Conservation (phyloP, 2,888 invertebrate species). For the Willowsia nigromaculata region DNA sequence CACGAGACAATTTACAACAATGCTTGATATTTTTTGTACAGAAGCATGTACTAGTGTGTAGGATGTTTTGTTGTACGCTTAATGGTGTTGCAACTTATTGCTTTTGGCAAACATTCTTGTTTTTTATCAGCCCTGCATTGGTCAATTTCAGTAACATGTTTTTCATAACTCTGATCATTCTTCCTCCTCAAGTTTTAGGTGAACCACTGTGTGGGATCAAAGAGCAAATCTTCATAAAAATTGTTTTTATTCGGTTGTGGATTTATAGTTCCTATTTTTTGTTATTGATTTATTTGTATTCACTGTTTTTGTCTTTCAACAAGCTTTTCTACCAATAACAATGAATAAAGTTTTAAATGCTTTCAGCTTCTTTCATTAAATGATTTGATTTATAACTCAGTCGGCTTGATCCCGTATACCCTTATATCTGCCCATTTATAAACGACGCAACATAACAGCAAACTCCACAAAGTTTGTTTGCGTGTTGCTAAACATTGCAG, state of each 20-base stretch:
- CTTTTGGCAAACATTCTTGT: constrained; percentile 37
- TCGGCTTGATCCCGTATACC: no score
- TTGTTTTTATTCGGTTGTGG: background rate
- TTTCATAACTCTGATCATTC: constrained; percentile 3
- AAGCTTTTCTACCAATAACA: no score
- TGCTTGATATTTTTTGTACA: background rate
- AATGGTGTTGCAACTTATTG: background rate
- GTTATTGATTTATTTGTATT: background rate
- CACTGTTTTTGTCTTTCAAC: no score
- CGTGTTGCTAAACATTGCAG: constrained; percentile 29
- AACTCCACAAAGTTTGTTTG: background rate
- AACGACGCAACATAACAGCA: no score
- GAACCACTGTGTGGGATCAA: constrained; percentile 16
- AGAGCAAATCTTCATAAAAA: constrained; percentile 42
- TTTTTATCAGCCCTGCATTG: constrained; percentile 9
- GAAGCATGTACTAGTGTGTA: background rate
- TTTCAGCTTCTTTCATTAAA: no score
- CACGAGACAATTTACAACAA: background rate
- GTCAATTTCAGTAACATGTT: background rate
- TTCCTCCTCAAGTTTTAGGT: constrained; percentile 28
- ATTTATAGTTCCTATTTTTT: background rate
- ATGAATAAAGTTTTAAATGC: no score
- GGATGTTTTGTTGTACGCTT: background rate
- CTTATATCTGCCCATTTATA: no score
- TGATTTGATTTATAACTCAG: no score